Evolutionary conservation across 2,888 invertebrate species (phyloP), one percentile per base, ranked within the genome.

Genomic region (Drosophila eohydei): DNA sequence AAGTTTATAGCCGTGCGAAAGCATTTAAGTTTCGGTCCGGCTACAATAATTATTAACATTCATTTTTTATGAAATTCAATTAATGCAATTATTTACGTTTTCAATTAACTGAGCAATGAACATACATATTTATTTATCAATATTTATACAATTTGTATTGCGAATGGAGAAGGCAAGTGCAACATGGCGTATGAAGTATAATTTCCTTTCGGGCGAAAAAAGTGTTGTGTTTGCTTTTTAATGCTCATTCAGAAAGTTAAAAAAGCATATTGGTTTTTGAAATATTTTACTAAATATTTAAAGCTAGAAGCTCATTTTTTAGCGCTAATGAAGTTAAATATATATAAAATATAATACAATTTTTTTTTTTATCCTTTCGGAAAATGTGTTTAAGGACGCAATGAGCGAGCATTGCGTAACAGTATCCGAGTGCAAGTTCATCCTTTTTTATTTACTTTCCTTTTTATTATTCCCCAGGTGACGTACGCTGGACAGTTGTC

Each of bases 401-500:
- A 14, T 7, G 46, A 28, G 46, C 46, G 26, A 3, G 30, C 8
- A 46, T 30, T 30, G 4, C 40, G 16, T 16, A 9, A 41, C 16
- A 16, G 21, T 6, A 2, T 44, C 44, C 11, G 26, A 44, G 6
- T 28, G 44, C 44, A 7, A 3, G 4, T 21, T 8, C 34, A 34
- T 34, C 34, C 57, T 60, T 40, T 44, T 65, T 60, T 60, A 34
- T 21, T 32, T 38, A 21, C 30, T 36, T 36, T 26, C 30, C n/a
- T 55, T 46, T n/a, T 54, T 44, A 46, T 38, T 48, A 9, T 26
- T 65, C 34, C 72, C 30, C 71, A 93, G 93, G 93, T 50, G 93
- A 92, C 74, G 86, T 91, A 71, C 91, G 92, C 57, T 93, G 93
- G 93, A 93, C 93, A 60, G 92, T 93, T 76, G 92, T 93, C 63